phyloP scores from a whole-genome alignment of 2,888 invertebrate genomes.

The Nemapogon koenigi region DNA sequence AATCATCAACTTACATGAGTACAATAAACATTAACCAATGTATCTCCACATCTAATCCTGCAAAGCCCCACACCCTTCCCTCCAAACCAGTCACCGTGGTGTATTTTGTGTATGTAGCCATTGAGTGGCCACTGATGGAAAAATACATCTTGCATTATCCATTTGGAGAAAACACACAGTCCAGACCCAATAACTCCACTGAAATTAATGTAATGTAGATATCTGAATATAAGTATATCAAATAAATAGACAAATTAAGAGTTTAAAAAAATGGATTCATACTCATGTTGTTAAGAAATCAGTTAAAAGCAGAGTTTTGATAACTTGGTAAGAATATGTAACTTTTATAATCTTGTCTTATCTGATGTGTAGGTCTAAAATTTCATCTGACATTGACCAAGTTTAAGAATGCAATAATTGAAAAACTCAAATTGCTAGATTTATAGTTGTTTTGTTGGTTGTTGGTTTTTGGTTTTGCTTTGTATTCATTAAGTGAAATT shows the following conservation, averaged over 20 bases:
- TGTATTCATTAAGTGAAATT: too few relatives aligned
- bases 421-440: too few relatives aligned
- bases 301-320: neutral
- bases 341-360: too few relatives aligned
- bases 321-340: too few relatives aligned
- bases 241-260: neutral
- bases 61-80: conserved; percentile 94
- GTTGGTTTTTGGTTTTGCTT: too few relatives aligned
- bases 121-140: conserved; percentile 96
- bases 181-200: conserved; percentile 95
- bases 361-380: too few relatives aligned
- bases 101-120: conserved; percentile 93
- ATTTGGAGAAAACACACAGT: conserved; percentile 84
- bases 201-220: conserved; percentile 26
- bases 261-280: neutral
- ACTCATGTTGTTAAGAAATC: neutral
- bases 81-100: conserved; percentile 99
- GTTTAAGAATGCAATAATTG: too few relatives aligned
- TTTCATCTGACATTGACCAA: too few relatives aligned
- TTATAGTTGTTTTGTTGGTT: too few relatives aligned
- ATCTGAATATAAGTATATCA: conserved; percentile 4
- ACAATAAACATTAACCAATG: conserved; percentile 84
- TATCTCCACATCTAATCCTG: conserved; percentile 70
- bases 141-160: conserved; percentile 83
- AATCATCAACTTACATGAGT: conserved; percentile 90